phyloP scores from a whole-genome alignment of 1,140 invertebrate genomes.

The Brachystomella parvula region DNA sequence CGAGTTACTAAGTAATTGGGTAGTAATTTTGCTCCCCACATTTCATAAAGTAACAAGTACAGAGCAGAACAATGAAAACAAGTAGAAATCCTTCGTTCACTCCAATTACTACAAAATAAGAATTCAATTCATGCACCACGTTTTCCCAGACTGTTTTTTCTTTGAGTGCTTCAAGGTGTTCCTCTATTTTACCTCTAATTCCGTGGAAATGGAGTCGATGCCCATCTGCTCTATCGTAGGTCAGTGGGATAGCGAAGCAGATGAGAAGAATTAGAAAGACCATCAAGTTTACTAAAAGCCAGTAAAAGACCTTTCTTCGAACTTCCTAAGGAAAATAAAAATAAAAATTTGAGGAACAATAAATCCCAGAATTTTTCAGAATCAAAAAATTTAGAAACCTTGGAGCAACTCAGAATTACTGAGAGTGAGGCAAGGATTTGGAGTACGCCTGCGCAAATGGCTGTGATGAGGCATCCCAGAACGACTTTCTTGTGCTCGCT shows the following conservation, averaged over 20 bases:
- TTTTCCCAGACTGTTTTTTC: not conserved
- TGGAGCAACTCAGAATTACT: not conserved
- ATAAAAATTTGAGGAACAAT: not conserved
- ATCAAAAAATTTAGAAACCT: not conserved
- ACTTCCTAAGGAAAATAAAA: not conserved
- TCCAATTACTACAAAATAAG: not conserved
- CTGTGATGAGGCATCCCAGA: not conserved
- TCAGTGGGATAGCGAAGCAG: not conserved
- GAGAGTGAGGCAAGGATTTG: not conserved
- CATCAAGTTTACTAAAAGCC: not conserved
- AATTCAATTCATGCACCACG: not conserved
- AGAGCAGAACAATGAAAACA: not conserved
- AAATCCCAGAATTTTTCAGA: not conserved
- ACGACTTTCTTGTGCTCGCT: not conserved
- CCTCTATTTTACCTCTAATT: not conserved
- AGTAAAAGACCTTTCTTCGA: not conserved
- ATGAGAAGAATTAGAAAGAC: not conserved
- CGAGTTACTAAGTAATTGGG: no score
- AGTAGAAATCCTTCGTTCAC: not conserved
- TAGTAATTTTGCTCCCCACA: conserved; percentile 1
- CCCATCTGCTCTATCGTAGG: not conserved
- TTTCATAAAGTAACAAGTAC: not conserved
- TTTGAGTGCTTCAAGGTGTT: not conserved
- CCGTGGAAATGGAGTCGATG: not conserved
- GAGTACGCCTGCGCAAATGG: not conserved